These are phyloP conservation scores for Lepisosteus osseus DNA, from an alignment of 2,113 vertebrate species.

Conservation along the genomic window DNA sequence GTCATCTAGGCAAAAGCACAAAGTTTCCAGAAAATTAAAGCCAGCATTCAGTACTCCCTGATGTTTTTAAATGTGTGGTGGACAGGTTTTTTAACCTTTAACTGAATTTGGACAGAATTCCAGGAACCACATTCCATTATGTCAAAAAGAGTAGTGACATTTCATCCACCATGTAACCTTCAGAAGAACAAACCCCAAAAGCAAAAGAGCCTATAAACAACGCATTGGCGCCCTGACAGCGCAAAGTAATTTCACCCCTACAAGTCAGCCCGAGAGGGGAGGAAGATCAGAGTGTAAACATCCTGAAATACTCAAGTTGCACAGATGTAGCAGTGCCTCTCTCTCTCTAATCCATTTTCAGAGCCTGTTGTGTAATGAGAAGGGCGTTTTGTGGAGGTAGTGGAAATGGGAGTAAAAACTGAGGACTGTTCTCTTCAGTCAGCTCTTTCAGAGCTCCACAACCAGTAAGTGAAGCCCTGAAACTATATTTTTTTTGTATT, in stretches of 20 bases:
- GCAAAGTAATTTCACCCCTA: not conserved
- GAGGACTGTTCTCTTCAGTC: not conserved
- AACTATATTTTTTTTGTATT: not conserved
- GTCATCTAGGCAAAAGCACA: no score
- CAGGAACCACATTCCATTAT: no score
- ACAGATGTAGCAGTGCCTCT: constrained; percentile 5
- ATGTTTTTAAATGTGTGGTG: no score
- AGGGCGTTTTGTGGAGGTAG: no score
- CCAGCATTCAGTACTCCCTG: no score
- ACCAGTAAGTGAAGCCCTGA: not conserved
- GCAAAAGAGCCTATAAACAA: not conserved
- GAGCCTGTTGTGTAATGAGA: not conserved
- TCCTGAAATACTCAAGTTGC: not conserved
- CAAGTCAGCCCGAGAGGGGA: no score
- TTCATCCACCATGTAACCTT: no score
- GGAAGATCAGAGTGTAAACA: constrained; percentile 6
- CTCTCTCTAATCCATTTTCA: not conserved
- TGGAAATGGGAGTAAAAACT: not conserved
- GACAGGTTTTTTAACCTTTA: no score
- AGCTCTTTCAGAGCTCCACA: not conserved
- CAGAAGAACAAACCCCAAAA: no score
- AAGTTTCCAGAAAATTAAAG: no score
- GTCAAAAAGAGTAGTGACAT: no score
- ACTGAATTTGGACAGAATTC: no score
- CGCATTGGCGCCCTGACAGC: not conserved